These are phyloP conservation scores for Apis cerana DNA, from an alignment of 1,140 invertebrate species.

Conservation along the genomic window DNA sequence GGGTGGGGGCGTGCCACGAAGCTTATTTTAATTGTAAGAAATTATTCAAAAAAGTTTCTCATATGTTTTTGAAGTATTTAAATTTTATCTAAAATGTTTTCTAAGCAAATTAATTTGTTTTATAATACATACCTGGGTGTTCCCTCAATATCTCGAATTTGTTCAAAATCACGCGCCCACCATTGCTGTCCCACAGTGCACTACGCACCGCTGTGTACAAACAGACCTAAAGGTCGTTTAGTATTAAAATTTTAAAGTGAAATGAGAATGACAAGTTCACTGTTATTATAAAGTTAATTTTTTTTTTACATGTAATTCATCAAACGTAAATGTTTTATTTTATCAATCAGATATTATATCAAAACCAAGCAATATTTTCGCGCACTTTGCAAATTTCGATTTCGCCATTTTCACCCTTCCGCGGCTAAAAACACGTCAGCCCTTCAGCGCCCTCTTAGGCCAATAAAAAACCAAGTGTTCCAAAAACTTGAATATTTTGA, in stretches of 20 bases:
- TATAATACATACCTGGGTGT: conserved; percentile 71
- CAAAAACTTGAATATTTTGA: conserved; percentile 44
- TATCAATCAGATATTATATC: background rate
- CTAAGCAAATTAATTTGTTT: background rate
- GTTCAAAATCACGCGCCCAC: conserved; percentile 88
- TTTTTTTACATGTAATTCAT: background rate
- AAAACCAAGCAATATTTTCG: conserved; percentile 58
- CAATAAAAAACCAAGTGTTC: conserved; percentile 59
- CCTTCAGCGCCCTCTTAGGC: conserved; percentile 59
- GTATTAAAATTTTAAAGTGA: conserved; percentile 35
- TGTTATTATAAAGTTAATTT: conserved; percentile 25
- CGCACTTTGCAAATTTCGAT: conserved; percentile 75
- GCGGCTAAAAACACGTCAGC: conserved; percentile 74
- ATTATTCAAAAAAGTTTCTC: background rate
- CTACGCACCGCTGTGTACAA: conserved; percentile 70
- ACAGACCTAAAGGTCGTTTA: conserved; percentile 63
- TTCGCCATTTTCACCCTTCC: conserved; percentile 73
- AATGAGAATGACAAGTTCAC: conserved; percentile 15
- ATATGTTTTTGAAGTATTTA: background rate
- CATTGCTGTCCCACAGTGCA: conserved; percentile 84
- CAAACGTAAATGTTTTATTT: background rate
- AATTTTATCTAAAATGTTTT: conserved; percentile 13
- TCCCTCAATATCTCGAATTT: conserved; percentile 81
- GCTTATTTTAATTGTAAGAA: conserved; percentile 40
- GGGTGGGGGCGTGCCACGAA: conserved; percentile 68